A percentile compares a stretch with the other conserved stretches of the same genome.
phyloP scores from a whole-genome alignment of 2,113 vertebrate species.

The Nipponia nippon region DNA sequence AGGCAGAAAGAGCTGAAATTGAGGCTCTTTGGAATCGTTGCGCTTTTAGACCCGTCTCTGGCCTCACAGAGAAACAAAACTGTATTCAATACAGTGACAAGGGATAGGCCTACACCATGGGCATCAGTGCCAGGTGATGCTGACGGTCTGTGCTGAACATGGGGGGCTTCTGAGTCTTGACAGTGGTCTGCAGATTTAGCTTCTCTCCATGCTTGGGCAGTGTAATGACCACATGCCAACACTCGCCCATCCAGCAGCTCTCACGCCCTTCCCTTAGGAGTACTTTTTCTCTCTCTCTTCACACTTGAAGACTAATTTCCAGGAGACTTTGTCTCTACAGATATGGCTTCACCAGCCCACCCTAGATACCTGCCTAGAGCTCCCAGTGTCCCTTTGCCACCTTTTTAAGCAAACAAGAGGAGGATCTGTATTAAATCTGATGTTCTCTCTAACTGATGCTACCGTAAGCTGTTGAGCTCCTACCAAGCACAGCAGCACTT shows the following conservation, averaged over 20 bases:
- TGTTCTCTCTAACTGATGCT: constrained; percentile 23
- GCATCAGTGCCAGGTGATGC: background rate
- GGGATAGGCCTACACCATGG: background rate
- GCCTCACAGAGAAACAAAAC: background rate
- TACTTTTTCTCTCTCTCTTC: background rate
- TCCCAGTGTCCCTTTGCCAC: background rate
- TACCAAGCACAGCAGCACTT: background rate
- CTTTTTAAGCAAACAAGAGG: background rate
- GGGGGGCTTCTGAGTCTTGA: background rate
- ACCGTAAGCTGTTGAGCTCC: constrained; percentile 1
- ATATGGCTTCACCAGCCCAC: background rate
- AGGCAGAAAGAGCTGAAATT: background rate
- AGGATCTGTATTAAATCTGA: background rate
- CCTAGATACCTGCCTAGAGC: background rate
- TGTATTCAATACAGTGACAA: too few relatives aligned
- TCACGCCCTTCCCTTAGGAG: background rate
- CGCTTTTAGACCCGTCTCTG: background rate
- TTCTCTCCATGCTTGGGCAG: background rate
- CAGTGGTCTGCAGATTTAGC: background rate
- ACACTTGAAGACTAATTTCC: background rate
- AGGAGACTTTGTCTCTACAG: background rate
- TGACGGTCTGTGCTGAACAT: background rate
- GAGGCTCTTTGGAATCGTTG: background rate
- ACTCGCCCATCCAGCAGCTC: background rate
- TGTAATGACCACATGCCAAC: background rate